These are phyloP conservation scores for Mechanitis mazaeus DNA, from an alignment of 2,888 invertebrate genomes.

Conservation along the genomic window DNA sequence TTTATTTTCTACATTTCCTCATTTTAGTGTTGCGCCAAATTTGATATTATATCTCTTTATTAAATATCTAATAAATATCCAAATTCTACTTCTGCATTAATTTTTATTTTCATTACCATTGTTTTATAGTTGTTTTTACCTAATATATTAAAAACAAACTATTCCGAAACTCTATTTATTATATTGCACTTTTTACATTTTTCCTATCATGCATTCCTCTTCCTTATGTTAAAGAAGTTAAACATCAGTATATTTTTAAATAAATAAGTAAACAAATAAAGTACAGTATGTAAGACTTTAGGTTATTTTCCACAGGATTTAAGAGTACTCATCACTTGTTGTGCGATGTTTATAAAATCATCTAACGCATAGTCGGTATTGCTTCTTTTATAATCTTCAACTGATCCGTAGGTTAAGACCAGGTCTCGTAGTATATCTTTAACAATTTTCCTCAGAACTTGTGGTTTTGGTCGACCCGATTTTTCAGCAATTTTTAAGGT, in stretches of 20 bases:
- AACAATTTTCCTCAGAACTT: constrained; percentile 35
- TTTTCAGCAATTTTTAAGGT: constrained; percentile 38
- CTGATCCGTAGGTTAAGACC: constrained; percentile 40
- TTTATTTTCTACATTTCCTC: too few relatives aligned
- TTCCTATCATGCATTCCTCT: too few relatives aligned
- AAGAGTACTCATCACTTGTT: constrained; percentile 39
- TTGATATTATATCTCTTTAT: neutral
- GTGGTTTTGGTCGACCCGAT: constrained; percentile 37
- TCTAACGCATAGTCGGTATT: constrained; percentile 34
- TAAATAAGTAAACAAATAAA: neutral
- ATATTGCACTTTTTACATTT: too few relatives aligned
- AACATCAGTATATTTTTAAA: too few relatives aligned
- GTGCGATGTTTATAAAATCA: constrained; percentile 43
- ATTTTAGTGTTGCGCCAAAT: too few relatives aligned
- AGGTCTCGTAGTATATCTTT: constrained; percentile 41
- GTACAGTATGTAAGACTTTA: neutral
- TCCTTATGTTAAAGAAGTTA: too few relatives aligned
- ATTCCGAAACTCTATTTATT: too few relatives aligned
- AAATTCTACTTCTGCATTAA: too few relatives aligned
- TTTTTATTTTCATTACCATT: too few relatives aligned
- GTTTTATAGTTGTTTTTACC: too few relatives aligned
- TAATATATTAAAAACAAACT: too few relatives aligned
- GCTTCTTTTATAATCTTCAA: constrained; percentile 36
- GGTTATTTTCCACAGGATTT: constrained; percentile 43
- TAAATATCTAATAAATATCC: too few relatives aligned